These are phyloP conservation scores for Heliopora coerulea DNA, from an alignment of 92 coral and sea anemone genomes.

Conservation along the genomic window DNA sequence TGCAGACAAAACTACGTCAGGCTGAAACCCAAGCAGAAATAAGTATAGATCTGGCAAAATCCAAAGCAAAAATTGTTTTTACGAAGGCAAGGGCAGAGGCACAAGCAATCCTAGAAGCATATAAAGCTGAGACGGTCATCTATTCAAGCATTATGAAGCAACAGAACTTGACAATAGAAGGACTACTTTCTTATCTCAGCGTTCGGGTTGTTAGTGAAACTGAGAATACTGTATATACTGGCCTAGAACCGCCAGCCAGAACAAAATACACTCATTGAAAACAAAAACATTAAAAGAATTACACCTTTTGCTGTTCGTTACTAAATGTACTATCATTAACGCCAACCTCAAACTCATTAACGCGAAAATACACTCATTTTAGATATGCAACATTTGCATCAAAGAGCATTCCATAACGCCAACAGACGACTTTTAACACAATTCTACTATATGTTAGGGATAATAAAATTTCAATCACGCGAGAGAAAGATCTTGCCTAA, in stretches of 20 bases:
- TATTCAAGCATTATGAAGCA: slow-evolving; percentile 50
- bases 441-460: no score
- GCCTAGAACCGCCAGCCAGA: slow-evolving; percentile 78
- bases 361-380: no score
- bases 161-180: slow-evolving; percentile 62
- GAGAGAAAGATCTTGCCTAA: no score
- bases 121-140: slow-evolving; percentile 65
- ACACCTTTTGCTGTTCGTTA: no score
- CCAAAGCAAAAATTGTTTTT: slow-evolving; percentile 60
- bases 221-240: slow-evolving; percentile 63
- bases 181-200: slow-evolving; percentile 72
- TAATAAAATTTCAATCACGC: no score
- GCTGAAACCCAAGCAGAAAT: slow-evolving; percentile 73
- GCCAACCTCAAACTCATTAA: no score
- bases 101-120: slow-evolving; percentile 53
- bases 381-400: no score
- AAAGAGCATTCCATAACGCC: no score
- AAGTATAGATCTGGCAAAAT: slow-evolving; percentile 58
- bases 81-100: slow-evolving; percentile 72
- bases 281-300: no score
- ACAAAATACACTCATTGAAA: slow-evolving; percentile 67
- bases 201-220: slow-evolving; percentile 71
- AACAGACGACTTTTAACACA: no score
- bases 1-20: slow-evolving; percentile 55
- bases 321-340: no score